Evolutionary conservation across 2,797 vertebrate genomes (phyloP), one percentile per base, ranked within the genome.

Genomic region (Betta splendens): DNA sequence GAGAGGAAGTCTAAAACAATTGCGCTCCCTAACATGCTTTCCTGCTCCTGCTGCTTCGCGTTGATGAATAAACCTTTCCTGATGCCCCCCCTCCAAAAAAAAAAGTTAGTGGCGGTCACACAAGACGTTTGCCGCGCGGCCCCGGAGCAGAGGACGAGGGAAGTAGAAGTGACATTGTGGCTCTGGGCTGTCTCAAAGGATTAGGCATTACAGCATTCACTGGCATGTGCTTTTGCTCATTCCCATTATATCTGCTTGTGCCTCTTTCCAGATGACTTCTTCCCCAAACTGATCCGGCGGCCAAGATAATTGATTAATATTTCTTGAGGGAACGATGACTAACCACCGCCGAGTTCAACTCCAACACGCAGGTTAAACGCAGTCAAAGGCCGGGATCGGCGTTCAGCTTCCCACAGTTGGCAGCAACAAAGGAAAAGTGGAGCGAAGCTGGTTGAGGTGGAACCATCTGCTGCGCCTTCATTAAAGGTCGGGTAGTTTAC

Each of bases 261-360:
- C 87, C 87, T 91, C 89, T 92, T 93, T 92, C 92, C 90, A 92
- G 89, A 92, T 92, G 91, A 92, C 87, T 92, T 92, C 87, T 89
- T 85, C 83, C 79, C 85, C 88, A 89, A 91, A 91, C 87, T 80
- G 89, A 92, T 92, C 88, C 80, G 74, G 87, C 85, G 81, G 89
- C 79, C 87, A 88, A 84, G 89, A 91, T 93, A 92, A 93, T 90
- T 92, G 91, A 92, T 92, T 93, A 91, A 93, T 92, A 91, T 92
- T 93, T 91, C 92, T 93, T 87, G 90, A 92, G 92, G 90, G 90
- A 89, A 86, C 39, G 89, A 92, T 92, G 91, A 88, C 89, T 93
- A 90, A 91, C 92, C 57, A 59, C 83, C 86, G 91, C 81, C 77
- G 81, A 87, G 83, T 89, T 88, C 77, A 85, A 75, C 77, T 78